Percentiles rank a stretch among this genome's conserved stretches.
Conservation (phyloP, 2,797 vertebrate genomes). For the Argyrosomus regius region DNA sequence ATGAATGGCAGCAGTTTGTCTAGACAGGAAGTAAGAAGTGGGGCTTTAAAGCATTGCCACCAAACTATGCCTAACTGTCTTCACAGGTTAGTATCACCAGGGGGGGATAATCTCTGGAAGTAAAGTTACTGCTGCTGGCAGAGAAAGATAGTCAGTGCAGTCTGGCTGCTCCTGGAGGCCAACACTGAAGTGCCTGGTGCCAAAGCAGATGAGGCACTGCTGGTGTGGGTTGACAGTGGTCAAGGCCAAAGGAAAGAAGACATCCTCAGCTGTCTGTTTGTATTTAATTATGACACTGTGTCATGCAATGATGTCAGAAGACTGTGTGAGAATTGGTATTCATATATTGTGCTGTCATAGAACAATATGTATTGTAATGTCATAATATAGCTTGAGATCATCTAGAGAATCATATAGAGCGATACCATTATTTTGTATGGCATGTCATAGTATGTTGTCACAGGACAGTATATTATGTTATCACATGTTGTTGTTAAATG, state of each 20-base stretch:
- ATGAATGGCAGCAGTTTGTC: constrained; percentile 23
- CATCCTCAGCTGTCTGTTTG: background rate
- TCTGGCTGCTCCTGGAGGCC: constrained; percentile 26
- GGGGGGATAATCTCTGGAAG: constrained; percentile 4
- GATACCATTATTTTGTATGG: background rate
- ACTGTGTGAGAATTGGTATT: too few relatives aligned
- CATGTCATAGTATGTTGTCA: background rate
- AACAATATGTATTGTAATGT: background rate
- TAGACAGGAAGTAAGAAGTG: constrained; percentile 13
- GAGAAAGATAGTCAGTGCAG: background rate
- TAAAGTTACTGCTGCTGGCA: constrained; percentile 20
- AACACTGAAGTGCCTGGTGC: background rate
- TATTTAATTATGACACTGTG: too few relatives aligned
- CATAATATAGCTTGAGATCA: background rate
- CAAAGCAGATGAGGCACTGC: constrained; percentile 24
- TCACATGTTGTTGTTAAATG: background rate
- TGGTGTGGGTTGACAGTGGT: background rate
- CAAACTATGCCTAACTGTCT: constrained; percentile 9
- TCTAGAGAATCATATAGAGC: background rate
- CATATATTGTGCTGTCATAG: background rate
- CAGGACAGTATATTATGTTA: too few relatives aligned
- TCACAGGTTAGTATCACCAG: background rate
- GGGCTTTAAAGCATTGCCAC: constrained; percentile 14
- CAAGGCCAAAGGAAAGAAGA: constrained; percentile 11
- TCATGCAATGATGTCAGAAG: too few relatives aligned